These are phyloP conservation scores for Steinernema hermaphroditum DNA, from an alignment of 2,888 invertebrate species.

Conservation along the genomic window DNA sequence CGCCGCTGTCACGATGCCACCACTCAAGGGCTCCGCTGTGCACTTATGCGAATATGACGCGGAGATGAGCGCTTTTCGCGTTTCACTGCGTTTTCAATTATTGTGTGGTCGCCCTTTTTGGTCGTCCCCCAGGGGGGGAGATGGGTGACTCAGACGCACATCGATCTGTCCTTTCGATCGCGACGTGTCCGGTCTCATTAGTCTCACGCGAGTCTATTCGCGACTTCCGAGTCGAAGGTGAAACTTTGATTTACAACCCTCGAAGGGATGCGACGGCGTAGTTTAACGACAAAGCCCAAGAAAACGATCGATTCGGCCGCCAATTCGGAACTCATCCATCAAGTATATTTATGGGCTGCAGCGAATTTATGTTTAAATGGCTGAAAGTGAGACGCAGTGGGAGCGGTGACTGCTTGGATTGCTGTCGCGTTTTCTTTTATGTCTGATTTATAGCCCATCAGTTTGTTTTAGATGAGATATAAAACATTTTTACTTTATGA, in stretches of 20 bases:
- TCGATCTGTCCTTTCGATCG: no score
- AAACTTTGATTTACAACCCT: no score
- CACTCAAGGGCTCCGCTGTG: background rate
- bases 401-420: no score
- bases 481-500: no score
- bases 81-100: background rate
- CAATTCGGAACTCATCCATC: conserved; percentile 14
- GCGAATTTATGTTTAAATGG: conserved; percentile 7
- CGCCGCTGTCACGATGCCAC: no score
- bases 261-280: no score
- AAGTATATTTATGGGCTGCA: conserved; percentile 14
- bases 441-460: background rate
- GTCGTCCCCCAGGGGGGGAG: no score
- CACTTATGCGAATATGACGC: conserved; percentile 6
- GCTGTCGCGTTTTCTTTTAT: background rate
- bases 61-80: background rate
- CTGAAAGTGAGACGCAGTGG: background rate
- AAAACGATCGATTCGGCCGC: conserved; percentile 6
- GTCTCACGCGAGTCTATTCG: no score
- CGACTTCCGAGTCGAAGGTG: no score
- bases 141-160: no score
- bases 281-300: background rate
- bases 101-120: no score
- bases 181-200: no score
- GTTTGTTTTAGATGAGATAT: background rate